Evolutionary conservation across 2,797 vertebrate species (phyloP), one percentile per base, ranked within the genome.

Genomic region (Myotis daubentonii): DNA sequence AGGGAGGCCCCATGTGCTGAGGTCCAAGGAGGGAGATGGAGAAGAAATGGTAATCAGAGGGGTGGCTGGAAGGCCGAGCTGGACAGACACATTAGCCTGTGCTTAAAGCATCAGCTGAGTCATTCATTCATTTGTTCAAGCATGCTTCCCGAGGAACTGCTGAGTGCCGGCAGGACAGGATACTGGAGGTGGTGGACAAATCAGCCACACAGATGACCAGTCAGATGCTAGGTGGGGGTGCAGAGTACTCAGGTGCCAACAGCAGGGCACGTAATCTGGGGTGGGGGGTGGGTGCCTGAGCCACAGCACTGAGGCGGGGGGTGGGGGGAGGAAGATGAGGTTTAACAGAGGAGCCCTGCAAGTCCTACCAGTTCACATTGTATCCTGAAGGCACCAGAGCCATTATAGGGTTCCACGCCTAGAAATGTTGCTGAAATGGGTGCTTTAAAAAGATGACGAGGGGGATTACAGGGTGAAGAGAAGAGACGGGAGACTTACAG

Each of bases 51-150:
- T 44, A 3, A 41, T 71, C 17, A 8, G 53, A n/a, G 19, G 25
- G 16, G 11, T 8, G 0, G 38, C 47, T 1, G 0, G 22, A 47
- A 44, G 66, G 15, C 12, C 23, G 8, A 0, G 8, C 57, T 6
- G 7, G 76, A 65, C n/a, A 75, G 76, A 51, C n/a, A 75, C 8
- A 33, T 3, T 16, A 74, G 90, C 49, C 25, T 0, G 23, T 12
- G 71, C 70, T 17, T 19, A 38, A n/a, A 2, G 11, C 66, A 23
- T 30, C 12, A 0, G 30, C 36, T 1, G 33, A 68, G 19, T 30
- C 22, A 13, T 16, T 33, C 10, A 0, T 9, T 72, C 60, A 55
- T 22, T 33, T 16, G 28, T 51, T 15, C 28, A 28, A 22, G 41
- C 38, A 28, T 7, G 13, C 17, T 17, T 25, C 17, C 49, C 0